phyloP scores from a whole-genome alignment of 2,797 vertebrate species.

The Myripristis jacobus region DNA sequence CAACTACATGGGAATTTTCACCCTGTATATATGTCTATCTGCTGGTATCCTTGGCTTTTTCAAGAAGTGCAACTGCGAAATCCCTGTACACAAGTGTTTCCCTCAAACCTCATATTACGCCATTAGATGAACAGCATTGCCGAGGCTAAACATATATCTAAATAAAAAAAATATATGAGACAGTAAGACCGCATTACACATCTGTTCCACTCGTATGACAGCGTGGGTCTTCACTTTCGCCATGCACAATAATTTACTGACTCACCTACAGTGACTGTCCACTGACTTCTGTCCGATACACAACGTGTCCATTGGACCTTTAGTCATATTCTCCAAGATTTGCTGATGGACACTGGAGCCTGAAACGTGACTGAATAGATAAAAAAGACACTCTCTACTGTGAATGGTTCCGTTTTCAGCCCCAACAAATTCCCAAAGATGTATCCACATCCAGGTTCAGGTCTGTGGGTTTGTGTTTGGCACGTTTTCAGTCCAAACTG shows the following conservation, averaged over 20 bases:
- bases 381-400: background rate
- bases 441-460: conserved; percentile 31
- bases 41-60: too few species aligned
- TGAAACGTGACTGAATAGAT: background rate
- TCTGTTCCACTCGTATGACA: background rate
- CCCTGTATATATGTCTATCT: background rate
- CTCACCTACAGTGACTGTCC: conserved; percentile 35
- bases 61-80: background rate
- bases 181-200: background rate
- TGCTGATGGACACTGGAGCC: background rate
- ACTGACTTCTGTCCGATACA: conserved; percentile 8
- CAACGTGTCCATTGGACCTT: background rate
- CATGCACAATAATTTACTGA: conserved; percentile 17
- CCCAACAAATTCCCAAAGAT: conserved; percentile 24
- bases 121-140: too few species aligned
- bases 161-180: too few species aligned
- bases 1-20: background rate
- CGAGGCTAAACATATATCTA: too few species aligned
- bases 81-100: too few species aligned
- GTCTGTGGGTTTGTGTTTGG: background rate
- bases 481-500: background rate
- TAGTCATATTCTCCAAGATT: conserved; percentile 5
- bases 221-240: conserved; percentile 14
- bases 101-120: too few species aligned
- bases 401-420: too few species aligned